Conservation (phyloP, 2,888 invertebrate species). For the Monopis laevigella region DNA sequence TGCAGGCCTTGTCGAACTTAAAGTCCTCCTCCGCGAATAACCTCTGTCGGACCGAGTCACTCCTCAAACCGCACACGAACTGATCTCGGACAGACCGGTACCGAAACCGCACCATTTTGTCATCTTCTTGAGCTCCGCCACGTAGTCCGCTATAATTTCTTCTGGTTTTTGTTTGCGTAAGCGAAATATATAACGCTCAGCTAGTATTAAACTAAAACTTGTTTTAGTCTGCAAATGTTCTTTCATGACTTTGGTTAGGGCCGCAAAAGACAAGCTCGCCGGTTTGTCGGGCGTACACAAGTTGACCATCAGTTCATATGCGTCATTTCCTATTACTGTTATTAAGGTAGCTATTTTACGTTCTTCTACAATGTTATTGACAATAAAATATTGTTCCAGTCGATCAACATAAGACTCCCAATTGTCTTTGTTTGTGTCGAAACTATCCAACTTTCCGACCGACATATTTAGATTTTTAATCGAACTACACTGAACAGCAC, state of each 20-base stretch:
- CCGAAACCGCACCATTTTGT: slow-evolving; percentile 1
- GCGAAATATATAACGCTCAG: slow-evolving; percentile 2
- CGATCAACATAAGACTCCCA: no score
- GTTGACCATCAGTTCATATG: slow-evolving; percentile 1
- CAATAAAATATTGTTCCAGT: no score
- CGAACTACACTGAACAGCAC: no score
- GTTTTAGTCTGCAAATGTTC: slow-evolving; percentile 2
- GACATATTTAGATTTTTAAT: no score
- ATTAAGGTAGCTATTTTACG: no score
- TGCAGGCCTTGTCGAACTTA: not conserved
- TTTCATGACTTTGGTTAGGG: not conserved
- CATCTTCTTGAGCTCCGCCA: slow-evolving; percentile 1
- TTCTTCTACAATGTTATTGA: no score
- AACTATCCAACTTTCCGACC: no score
- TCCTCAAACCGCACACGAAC: slow-evolving; percentile 18
- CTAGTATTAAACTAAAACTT: slow-evolving; percentile 4
- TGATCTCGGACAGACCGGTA: slow-evolving; percentile 20
- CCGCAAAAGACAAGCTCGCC: not conserved
- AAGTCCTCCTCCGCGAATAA: slow-evolving; percentile 20
- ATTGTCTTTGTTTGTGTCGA: no score
- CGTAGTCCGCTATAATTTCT: not conserved
- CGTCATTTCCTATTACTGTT: not conserved
- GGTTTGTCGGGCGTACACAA: slow-evolving; percentile 10
- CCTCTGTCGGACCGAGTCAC: slow-evolving; percentile 18
- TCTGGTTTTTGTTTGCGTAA: not conserved